Evolutionary conservation across 2,113 vertebrate species (phyloP), one percentile per base, ranked within the genome.

Genomic region (Xiphias gladius): DNA sequence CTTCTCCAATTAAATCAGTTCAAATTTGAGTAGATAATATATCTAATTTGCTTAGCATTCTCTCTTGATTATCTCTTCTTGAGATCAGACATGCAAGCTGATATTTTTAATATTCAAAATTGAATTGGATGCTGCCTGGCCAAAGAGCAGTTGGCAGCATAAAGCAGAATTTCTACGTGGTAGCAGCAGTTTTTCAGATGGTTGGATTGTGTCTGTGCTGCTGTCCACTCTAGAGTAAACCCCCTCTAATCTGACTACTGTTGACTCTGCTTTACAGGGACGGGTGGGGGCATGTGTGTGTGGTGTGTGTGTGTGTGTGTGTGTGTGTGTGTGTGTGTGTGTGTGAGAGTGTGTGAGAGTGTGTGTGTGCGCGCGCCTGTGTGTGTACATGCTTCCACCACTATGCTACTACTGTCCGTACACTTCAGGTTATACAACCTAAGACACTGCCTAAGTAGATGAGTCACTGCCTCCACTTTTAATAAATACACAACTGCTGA

Each of bases 221-320:
- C 41, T 22, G 48, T 73, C 50, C 48, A 43, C 68, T 75, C 9
- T 14, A 24, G 20, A 54, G 52, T 54, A 54, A 81, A 72, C 62
- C 55, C 66, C 63, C 61, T 4, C 41, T 59, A 68, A 75, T 69
- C 71, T 70, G 57, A 63, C 46, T 68, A 7, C 55, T 69, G 55
- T 58, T 62, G 59, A 62, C 59, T 11, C 28, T 61, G 59, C 32
- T 62, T 22, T 35, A 35, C 16, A 32, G 58, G 32, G 50, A 19
- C 6, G 20, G 4, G 48, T 50, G 48, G 20, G 19, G 20, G 48
- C 8, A 19, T 50, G 17, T 50, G 19, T 20, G 19, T 50, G n/a
- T n/a, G n/a, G 30, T 20, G 65, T 32, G 65, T 50, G 30, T 20
- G 65, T 32, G 65, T 50, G 30, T 20, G 65, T 32, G 65, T 50